These are phyloP conservation scores for Schizopygopsis malacanthus DNA, from an alignment of 2,797 vertebrate species.

Conservation along the genomic window DNA sequence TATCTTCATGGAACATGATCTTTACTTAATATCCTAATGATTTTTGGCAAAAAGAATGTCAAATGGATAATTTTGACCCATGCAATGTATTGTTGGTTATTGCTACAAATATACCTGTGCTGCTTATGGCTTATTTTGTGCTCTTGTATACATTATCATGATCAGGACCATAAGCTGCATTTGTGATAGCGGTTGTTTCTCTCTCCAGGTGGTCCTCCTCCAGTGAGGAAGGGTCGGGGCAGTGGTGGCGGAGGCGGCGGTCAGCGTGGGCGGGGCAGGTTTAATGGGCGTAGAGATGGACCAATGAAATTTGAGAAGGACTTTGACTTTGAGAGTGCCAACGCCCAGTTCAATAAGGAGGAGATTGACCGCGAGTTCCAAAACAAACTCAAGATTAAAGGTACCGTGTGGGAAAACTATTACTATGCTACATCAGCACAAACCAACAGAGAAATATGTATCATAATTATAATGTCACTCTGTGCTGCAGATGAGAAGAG, in stretches of 20 bases:
- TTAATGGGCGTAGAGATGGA: constrained; percentile 89
- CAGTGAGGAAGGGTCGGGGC: constrained; percentile 85
- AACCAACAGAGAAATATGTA: not conserved
- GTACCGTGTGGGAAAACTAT: constrained; percentile 65
- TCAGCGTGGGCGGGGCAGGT: constrained; percentile 89
- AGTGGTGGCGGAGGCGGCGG: constrained; percentile 72
- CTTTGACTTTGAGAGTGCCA: constrained; percentile 98
- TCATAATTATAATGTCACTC: not conserved
- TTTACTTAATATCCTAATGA: not conserved
- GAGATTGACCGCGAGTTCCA: constrained; percentile 98
- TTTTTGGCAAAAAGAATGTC: not conserved
- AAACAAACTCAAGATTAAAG: constrained; percentile 97
- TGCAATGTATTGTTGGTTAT: not conserved
- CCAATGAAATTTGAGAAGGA: constrained; percentile 98
- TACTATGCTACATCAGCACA: not conserved
- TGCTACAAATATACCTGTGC: not conserved
- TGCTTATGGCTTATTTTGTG: not conserved
- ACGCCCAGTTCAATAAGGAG: constrained; percentile 98
- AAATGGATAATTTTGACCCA: not conserved
- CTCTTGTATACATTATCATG: not conserved
- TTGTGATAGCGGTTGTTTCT: not conserved
- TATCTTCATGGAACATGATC: not conserved
- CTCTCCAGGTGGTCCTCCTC: constrained; percentile 72
- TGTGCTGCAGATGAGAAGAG: constrained; percentile 86
- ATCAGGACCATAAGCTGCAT: not conserved